A percentile compares a stretch with the other conserved stretches of the same genome.
These are phyloP conservation scores for Schizopygopsis malacanthus DNA, from an alignment of 2,797 vertebrate genomes.

Conservation along the genomic window DNA sequence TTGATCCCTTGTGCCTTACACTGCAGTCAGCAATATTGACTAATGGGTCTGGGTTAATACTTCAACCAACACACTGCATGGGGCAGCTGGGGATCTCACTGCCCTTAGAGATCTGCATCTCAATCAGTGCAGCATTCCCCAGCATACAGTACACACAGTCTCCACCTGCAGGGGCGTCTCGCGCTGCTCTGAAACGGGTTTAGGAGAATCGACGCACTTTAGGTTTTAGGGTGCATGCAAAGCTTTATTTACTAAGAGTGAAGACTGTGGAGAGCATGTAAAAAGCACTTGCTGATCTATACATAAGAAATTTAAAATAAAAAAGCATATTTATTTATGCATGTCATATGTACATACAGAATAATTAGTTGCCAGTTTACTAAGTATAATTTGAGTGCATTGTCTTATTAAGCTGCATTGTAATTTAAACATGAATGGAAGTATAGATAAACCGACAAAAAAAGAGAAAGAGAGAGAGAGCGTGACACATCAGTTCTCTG, in stretches of 20 bases:
- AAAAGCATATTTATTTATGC: neutral
- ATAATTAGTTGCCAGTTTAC: neutral
- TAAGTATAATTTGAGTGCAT: neutral
- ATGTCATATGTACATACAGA: neutral
- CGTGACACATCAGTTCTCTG: constrained; percentile 72
- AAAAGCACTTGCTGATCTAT: neutral
- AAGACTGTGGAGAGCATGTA: neutral
- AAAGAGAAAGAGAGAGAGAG: constrained; percentile 37
- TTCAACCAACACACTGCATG: constrained; percentile 71
- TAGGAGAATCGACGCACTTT: neutral
- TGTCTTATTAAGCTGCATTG: neutral
- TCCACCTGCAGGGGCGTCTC: neutral
- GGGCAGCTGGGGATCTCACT: constrained; percentile 42
- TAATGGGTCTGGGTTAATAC: constrained; percentile 80
- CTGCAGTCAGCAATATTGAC: constrained; percentile 85
- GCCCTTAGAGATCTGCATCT: constrained; percentile 55
- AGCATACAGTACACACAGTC: constrained; percentile 48
- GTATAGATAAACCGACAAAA: neutral
- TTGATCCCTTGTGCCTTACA: constrained; percentile 82
- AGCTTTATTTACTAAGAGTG: neutral
- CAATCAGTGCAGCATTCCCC: constrained; percentile 59
- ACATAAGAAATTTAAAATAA: neutral
- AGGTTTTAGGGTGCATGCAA: neutral
- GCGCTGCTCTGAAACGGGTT: neutral
- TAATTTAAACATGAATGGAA: constrained; percentile 17